Conservation (phyloP, 2,888 invertebrate genomes). For the Chromoteleia sp. region DNA sequence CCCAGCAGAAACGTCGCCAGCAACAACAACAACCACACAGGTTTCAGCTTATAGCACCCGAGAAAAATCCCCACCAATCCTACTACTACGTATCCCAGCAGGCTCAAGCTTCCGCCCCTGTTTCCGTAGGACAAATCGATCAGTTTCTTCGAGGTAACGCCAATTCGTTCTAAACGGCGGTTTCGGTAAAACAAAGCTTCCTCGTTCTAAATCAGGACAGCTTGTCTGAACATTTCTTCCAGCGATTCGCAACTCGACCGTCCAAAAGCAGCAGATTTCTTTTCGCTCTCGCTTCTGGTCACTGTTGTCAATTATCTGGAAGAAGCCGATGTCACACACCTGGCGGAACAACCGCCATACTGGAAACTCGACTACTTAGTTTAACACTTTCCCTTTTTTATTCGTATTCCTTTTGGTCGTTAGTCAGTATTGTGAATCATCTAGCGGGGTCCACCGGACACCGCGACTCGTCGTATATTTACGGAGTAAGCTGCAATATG, state of each 20-base stretch:
- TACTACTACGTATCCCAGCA: constrained; percentile 84
- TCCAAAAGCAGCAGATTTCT: neutral
- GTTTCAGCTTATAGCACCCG: constrained; percentile 83
- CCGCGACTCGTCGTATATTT: neutral
- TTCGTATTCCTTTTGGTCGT: constrained; percentile 13
- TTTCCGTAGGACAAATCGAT: constrained; percentile 91
- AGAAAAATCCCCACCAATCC: constrained; percentile 80
- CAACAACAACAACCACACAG: constrained; percentile 84
- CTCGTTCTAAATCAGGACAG: constrained; percentile 25
- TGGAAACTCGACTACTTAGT: constrained; percentile 27
- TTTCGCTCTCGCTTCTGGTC: neutral
- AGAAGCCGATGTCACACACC: constrained; percentile 6
- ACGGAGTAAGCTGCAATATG: neutral
- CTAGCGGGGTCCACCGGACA: neutral
- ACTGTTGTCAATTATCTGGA: constrained; percentile 29
- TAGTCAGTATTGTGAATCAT: constrained; percentile 20
- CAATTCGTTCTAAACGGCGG: constrained; percentile 69
- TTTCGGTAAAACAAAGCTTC: constrained; percentile 6
- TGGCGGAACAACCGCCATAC: constrained; percentile 1
- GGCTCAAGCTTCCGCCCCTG: constrained; percentile 84
- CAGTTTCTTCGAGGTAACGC: constrained; percentile 89
- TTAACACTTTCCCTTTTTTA: constrained; percentile 17
- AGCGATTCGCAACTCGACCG: constrained; percentile 19
- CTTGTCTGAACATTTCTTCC: constrained; percentile 27
- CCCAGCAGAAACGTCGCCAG: constrained; percentile 88